Evolutionary conservation across 2,113 vertebrate genomes (phyloP), one percentile per base, ranked within the genome.

Genomic region (Corydoras maculifer): DNA sequence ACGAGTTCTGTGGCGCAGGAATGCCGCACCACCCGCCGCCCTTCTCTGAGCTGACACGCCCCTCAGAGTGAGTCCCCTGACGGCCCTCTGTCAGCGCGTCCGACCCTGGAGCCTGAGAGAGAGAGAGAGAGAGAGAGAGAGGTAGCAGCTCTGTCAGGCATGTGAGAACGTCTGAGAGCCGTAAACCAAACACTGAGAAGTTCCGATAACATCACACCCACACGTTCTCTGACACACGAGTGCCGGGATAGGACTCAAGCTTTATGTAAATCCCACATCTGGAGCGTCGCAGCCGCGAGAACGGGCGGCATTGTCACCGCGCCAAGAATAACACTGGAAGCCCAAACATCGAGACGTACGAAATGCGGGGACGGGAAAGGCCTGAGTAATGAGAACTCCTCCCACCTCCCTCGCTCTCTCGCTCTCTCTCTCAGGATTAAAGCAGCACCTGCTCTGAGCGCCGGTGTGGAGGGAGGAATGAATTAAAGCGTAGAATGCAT

Each of bases 51-150:
- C 74, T 80, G 76, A 59, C 3, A 5, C 72, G 75, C 69, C 76
- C 80, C 76, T 78, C 81, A n/a, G 69, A 62, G 0, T 83, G 82
- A 65, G 75, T 71, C 12, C 61, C 79, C 65, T 64, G 71, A 62
- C 78, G 67, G 10, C 68, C 77, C 75, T 79, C 82, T 70, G 77
- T 48, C 1, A 82, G 71, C 79, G 83, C 81, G 83, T 87, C 87
- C 67, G 81, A 83, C 73, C 79, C 85, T 0, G 82, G 77, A 65
- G 84, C 83, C 88, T 91, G 84, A 77, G 73, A 81, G 31, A 76
- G 35, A 29, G 76, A 69, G 57, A 43, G 7, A 8, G 35, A 4
- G 35, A 4, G 4, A 43, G 7, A 43, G 35, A 4, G 35, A 8
- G 7, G 35, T 68, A 49, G 15, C 65, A 61, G 55, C 57, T 31